Conservation (phyloP, 2,797 vertebrate genomes). For the Synanceia verrucosa region DNA sequence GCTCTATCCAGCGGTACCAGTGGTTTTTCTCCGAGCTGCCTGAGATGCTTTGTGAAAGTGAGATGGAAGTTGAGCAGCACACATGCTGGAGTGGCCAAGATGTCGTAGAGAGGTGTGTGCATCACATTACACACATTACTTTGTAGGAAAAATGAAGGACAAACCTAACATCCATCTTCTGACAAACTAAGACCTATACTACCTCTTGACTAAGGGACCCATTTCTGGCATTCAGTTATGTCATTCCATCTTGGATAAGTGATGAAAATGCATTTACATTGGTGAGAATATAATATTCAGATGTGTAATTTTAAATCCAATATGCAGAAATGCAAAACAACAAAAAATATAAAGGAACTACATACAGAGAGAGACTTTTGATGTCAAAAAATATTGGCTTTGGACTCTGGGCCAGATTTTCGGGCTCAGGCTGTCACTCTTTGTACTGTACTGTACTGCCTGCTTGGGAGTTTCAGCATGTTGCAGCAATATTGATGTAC, state of each 20-base stretch:
- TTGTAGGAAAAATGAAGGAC: not conserved
- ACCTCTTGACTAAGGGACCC: not conserved
- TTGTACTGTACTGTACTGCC: not conserved
- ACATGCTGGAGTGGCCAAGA: slow-evolving; percentile 92
- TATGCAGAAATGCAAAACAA: not conserved
- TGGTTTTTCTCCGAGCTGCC: slow-evolving; percentile 88
- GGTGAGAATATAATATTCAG: not conserved
- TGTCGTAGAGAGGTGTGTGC: slow-evolving; percentile 87
- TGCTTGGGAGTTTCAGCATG: not conserved
- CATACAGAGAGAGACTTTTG: not conserved
- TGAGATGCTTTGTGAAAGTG: slow-evolving; percentile 89
- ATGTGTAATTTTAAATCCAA: not conserved
- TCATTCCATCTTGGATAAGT: not conserved
- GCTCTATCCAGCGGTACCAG: slow-evolving; percentile 87
- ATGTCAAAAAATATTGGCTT: not conserved
- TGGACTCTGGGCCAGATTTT: not conserved
- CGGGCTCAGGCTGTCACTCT: not conserved
- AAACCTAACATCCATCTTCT: not conserved
- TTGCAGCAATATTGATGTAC: not conserved
- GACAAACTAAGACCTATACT: not conserved
- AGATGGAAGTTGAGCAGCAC: slow-evolving; percentile 88
- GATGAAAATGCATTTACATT: not conserved
- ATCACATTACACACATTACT: not conserved
- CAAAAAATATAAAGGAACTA: not conserved
- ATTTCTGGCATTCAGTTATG: not conserved